Evolutionary conservation across 2,113 vertebrate species (phyloP), one percentile per base, ranked within the genome.

Genomic region (Cheilinus undulatus): DNA sequence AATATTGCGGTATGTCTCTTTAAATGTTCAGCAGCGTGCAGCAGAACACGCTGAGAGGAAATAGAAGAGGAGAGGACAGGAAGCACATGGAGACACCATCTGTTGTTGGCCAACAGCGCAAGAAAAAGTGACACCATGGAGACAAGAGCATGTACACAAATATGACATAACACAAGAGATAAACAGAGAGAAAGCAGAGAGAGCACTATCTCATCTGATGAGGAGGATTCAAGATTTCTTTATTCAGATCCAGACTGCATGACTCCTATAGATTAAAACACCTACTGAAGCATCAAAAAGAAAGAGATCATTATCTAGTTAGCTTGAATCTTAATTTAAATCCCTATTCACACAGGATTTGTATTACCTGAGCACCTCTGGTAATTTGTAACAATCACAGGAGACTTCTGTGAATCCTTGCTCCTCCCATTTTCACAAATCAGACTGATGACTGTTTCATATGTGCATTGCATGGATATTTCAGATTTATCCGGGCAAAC

Each of bases 21-120:
- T 84, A 60, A 86, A 54, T 42, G 23, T 59, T 11, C 42, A 69
- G 76, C 15, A 7, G 53, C 28, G 13, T 19, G 52, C 61, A 42
- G 50, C 63, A 71, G 20, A 32, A 32, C 86, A 78, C 13, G 53
- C 75, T 69, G 85, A 43, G 78, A 82, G 80, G 82, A 85, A 83
- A 78, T 53, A 27, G 50, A 84, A 76, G 69, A 82, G 1, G 69
- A 79, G 70, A 86, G 64, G 72, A 86, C 69, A 73, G 84, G 80
- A 80, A 86, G 57, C 83, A 87, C 86, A 81, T 69, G 80, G 88
- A 73, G 80, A 80, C 64, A 12, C 88, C 86, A 90, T 88, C 86
- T 90, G 88, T 66, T 87, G 81, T 85, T 73, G 73, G 86, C 64
- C 80, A 80, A 85, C 66, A 81, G 65, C 28, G 56, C 58, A 79